phyloP scores from a whole-genome alignment of 2,113 vertebrate genomes.

The Aramus guarauna region DNA sequence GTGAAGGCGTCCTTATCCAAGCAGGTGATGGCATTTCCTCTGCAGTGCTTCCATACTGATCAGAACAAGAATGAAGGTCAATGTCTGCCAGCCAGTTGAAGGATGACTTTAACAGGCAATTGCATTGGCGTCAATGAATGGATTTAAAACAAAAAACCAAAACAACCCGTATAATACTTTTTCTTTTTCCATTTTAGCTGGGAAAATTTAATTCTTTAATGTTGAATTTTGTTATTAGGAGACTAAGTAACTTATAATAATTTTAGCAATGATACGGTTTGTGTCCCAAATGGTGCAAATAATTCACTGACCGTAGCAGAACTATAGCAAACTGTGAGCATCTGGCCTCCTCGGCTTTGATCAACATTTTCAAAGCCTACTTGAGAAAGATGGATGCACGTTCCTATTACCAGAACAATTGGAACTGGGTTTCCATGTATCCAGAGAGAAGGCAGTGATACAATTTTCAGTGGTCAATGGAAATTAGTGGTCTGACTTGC shows the following conservation, averaged over 20 bases:
- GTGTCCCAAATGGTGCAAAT: background rate
- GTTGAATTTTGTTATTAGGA: background rate
- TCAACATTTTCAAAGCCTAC: conserved; percentile 47
- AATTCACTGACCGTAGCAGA: background rate
- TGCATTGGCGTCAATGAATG: conserved; percentile 5
- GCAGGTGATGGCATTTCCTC: background rate
- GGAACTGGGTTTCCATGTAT: background rate
- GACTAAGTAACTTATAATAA: background rate
- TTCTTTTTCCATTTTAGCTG: background rate
- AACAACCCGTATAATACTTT: background rate
- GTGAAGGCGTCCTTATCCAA: background rate
- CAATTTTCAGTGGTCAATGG: conserved; percentile 12
- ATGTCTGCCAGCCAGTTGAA: background rate
- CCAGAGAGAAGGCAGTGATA: conserved; percentile 18
- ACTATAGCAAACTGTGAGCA: background rate
- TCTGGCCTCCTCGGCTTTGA: conserved; percentile 12
- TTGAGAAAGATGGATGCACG: conserved; percentile 16
- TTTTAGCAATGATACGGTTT: background rate
- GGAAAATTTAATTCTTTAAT: background rate
- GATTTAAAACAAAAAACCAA: background rate
- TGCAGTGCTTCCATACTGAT: background rate
- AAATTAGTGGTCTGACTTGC: background rate
- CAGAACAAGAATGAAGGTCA: background rate
- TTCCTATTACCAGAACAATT: conserved; percentile 39
- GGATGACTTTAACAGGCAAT: background rate